Base-by-base conservation (phyloP, 1,140 invertebrate species). In the Diprion similis region DNA sequence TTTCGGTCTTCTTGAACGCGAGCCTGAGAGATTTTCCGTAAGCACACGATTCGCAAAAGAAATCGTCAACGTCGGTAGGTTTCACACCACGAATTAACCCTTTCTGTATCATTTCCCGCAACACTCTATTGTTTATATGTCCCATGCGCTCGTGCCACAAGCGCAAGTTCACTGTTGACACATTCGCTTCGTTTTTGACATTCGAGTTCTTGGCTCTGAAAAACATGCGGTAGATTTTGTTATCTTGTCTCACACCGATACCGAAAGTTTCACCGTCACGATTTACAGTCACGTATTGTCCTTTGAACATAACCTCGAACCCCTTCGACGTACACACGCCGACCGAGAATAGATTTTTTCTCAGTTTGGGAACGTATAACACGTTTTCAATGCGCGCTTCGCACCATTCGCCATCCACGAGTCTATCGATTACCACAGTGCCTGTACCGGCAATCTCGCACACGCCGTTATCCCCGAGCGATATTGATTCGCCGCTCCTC, bases 71-170 rank as follows among this genome's bases (percentile, higher is more conserved):
- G 19, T 69, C 45, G 0, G 18, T 6, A 8, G 74, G 37, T 66
- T 51, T 51, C 45, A 74, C 69, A 10, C 70, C 70, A 7, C 47
- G 24, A 13, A 72, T 8, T 48, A 75, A 47, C 15, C 15, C 46
- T 18, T 69, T 68, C 66, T 73, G 67, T 11, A 86, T 71, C n/a
- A 83, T 71, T 13, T 78, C 70, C 76, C 77, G 84, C 19, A 71
- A 24, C 46, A 45, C 18, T 15, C 46, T 45, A 1, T 64, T 64
- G 18, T 75, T 72, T 65, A 67, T 13, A 24, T 71, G 74, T 37
- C 74, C 64, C 11, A 71, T n/a, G 51, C 74, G 47, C 66, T 75
- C 74, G n/a, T 75, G 66, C 70, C 74, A 75, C 17, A 74, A 7
- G 11, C 68, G 66, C 11, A 73, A 18, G 51, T n/a, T 59, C 51